phyloP scores from a whole-genome alignment of 2,888 invertebrate species.

The Lepidochitona cinerea region DNA sequence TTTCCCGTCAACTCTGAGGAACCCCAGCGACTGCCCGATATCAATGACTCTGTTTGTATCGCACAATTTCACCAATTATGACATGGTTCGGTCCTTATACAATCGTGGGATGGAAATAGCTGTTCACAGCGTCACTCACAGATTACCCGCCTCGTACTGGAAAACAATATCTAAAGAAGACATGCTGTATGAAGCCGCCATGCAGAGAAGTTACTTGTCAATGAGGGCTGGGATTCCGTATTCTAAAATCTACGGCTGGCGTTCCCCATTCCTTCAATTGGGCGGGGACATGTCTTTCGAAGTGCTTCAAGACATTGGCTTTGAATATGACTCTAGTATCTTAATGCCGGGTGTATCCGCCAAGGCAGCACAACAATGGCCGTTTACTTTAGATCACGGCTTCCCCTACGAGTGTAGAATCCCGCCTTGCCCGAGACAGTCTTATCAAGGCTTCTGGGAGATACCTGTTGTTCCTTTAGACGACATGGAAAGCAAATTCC shows the following conservation, averaged over 20 bases:
- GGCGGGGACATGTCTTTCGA: neutral
- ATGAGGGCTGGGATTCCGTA: neutral
- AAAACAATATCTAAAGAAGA: neutral
- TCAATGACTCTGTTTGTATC: conserved; percentile 6
- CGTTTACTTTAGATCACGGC: conserved; percentile 3
- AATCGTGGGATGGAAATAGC: neutral
- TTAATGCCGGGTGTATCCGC: conserved; percentile 10
- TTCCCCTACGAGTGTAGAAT: neutral
- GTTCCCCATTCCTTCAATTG: neutral
- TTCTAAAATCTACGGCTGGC: neutral
- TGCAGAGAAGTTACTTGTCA: neutral
- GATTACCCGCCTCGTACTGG: neutral
- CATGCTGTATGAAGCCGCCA: neutral
- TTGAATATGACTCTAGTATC: conserved; percentile 25
- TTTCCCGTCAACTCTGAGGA: conserved; percentile 29
- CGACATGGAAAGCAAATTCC: neutral
- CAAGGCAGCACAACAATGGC: neutral
- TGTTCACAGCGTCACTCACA: conserved; percentile 7
- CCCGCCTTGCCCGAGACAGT: neutral
- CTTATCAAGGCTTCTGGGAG: conserved; percentile 76
- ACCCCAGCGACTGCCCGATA: conserved; percentile 2
- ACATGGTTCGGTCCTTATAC: neutral
- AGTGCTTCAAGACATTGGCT: neutral
- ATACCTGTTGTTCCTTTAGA: conserved; percentile 73
- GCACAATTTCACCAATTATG: neutral